A percentile compares a stretch with the other conserved stretches of the same genome.
Evolutionary conservation across 2,797 vertebrate genomes (phyloP).

Genomic region (Sebastes taczanowskii): DNA sequence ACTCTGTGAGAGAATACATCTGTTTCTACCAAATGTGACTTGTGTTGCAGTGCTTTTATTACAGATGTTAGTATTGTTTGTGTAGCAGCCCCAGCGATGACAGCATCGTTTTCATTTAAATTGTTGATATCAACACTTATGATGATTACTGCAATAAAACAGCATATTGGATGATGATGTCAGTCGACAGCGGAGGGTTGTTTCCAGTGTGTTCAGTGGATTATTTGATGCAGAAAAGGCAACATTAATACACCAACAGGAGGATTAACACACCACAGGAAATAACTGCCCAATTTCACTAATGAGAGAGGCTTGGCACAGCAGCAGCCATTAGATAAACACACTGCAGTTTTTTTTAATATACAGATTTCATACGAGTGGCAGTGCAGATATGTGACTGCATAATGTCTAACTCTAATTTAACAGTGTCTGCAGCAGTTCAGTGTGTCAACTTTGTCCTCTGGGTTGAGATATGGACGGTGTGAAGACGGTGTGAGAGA

Average conservation of each 20-base stretch:
- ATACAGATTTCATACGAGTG: neutral
- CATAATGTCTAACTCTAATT: conserved; percentile 1
- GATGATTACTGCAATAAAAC: conserved; percentile 6
- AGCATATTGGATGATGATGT: neutral
- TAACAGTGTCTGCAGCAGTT: neutral
- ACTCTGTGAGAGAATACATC: neutral
- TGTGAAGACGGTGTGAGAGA: conserved; percentile 13
- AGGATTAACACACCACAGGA: conserved; percentile 57
- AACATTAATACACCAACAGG: conserved; percentile 43
- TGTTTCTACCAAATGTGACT: neutral
- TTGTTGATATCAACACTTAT: conserved; percentile 9
- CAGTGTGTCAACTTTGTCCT: conserved; percentile 1
- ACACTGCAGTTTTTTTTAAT: neutral
- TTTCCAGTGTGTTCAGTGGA: conserved; percentile 23
- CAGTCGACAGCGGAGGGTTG: neutral
- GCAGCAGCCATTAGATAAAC: conserved; percentile 20
- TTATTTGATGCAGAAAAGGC: conserved; percentile 39
- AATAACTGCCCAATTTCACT: conserved; percentile 67
- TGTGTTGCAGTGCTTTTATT: neutral
- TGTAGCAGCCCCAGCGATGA: neutral
- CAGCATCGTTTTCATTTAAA: neutral
- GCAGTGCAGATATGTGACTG: neutral
- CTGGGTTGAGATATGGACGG: neutral
- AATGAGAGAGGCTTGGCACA: conserved; percentile 48
- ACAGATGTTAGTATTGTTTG: neutral